Evolutionary conservation across 2,113 vertebrate species (phyloP), one percentile per base, ranked within the genome.

Genomic region (Brevimyrus niger): DNA sequence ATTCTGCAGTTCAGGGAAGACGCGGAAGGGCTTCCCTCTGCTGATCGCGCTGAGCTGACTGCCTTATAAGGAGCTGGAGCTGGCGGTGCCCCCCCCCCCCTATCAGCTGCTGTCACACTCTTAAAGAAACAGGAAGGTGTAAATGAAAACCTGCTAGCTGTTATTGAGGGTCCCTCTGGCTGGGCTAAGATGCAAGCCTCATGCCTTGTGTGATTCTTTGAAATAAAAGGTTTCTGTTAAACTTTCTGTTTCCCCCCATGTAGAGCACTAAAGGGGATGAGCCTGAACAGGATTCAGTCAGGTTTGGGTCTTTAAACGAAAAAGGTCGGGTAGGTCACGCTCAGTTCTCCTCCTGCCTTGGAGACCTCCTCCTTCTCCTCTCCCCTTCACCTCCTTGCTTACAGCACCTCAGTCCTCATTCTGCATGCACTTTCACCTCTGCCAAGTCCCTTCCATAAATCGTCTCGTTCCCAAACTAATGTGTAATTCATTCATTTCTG

Each of bases 251-350:
- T 92, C 65, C 65, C 90, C 55, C 90, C 88, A 42, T 90, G 87
- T 93, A 96, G 96, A 95, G 92, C 46, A 93, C 94, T 92, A 90
- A 91, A 46, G 93, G 94, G 88, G 91, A 88, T 84, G 94, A 92
- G 91, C 93, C 93, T 92, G 95, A 95, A 90, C 93, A 94, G 89
- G 94, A 90, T 19, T 90, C 93, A 88, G 94, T 94, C 96, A 96
- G 93, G 93, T 96, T 96, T 95, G 95, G 94, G 93, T 94, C 94
- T 93, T 94, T 97, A 95, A 95, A 96, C 94, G 95, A 97, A 94
- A 96, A 91, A 91, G 96, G 97, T 95, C 96, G 96, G 97, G 97
- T 98, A 98, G 92, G 97, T 98, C 42, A 88, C 35, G 86, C 46
- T 47, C 76, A 53, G 89, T 65, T 19, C 89, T 86, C 80, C 90